phyloP scores from a whole-genome alignment of 2,113 vertebrate genomes.

The Ailuropoda melanoleuca region DNA sequence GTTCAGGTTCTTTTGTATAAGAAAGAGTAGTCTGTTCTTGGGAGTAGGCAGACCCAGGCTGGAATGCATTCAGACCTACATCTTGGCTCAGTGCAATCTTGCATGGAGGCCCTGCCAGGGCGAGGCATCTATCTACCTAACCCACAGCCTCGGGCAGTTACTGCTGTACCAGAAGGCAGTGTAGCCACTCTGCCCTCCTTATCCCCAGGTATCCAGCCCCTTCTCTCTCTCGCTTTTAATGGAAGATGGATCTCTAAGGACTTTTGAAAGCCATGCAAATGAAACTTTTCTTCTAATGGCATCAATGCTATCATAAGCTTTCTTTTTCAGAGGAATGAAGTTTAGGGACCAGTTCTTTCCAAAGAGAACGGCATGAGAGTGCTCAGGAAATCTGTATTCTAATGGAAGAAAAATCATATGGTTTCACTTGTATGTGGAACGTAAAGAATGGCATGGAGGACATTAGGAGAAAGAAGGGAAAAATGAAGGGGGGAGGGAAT shows the following conservation, averaged over 20 bases:
- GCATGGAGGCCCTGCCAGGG: neutral
- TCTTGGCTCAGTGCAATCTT: neutral
- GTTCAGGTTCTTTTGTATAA: neutral
- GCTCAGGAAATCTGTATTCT: neutral
- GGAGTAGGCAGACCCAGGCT: neutral
- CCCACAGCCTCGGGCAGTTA: rapidly evolving
- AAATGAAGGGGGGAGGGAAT: too few relatives aligned
- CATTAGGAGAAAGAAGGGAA: too few relatives aligned
- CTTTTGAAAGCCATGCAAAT: neutral
- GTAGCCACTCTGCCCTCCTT: too few relatives aligned
- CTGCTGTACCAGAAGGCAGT: neutral
- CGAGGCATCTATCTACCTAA: rapidly evolving
- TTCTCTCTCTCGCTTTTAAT: neutral
- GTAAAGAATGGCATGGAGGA: too few relatives aligned
- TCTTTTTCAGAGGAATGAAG: neutral
- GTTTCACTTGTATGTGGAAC: too few relatives aligned
- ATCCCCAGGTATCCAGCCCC: neutral
- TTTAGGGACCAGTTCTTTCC: neutral
- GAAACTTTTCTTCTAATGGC: neutral
- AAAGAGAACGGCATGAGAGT: neutral
- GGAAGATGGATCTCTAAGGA: neutral
- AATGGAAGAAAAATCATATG: neutral
- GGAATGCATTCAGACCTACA: neutral
- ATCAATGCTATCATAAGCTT: neutral
- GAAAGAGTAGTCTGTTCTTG: neutral